Evolutionary conservation across 2,888 invertebrate genomes (phyloP).

Genomic region (Brachylomia viminalis): DNA sequence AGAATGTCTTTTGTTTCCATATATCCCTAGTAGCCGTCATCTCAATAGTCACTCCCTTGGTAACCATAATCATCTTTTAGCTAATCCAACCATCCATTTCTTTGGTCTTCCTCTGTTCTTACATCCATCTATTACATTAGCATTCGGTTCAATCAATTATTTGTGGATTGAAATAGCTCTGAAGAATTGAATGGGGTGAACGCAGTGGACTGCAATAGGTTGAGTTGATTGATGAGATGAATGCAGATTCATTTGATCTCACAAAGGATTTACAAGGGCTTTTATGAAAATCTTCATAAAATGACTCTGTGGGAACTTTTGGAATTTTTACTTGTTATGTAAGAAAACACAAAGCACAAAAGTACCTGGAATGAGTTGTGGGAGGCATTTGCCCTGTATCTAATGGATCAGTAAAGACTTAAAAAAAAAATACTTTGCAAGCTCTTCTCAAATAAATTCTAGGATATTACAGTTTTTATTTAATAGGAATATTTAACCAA

Average conservation of each 20-base stretch:
- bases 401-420: not conserved
- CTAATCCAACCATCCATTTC: not conserved
- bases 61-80: not conserved
- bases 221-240: too few relatives aligned
- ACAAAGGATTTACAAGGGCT: not conserved
- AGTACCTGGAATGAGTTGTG: too few relatives aligned
- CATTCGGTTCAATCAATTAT: not conserved
- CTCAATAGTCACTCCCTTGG: not conserved
- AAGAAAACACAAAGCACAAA: too few relatives aligned
- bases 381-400: too few relatives aligned
- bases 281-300: not conserved
- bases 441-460: not conserved
- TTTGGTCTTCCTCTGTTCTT: not conserved
- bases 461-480: too few relatives aligned
- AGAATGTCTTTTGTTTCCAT: too few relatives aligned
- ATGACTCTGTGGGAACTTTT: not conserved
- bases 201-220: too few relatives aligned
- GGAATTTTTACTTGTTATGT: too few relatives aligned
- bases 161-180: too few relatives aligned
- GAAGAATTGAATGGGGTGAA: too few relatives aligned
- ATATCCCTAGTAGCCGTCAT: not conserved
- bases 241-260: too few relatives aligned
- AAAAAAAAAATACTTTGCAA: not conserved
- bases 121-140: not conserved
- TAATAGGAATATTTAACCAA: too few relatives aligned